Percentiles rank a stretch among this genome's conserved stretches.
These are phyloP conservation scores for Mesorhabditis spiculigera DNA, from an alignment of 2,888 invertebrate species.

Conservation along the genomic window DNA sequence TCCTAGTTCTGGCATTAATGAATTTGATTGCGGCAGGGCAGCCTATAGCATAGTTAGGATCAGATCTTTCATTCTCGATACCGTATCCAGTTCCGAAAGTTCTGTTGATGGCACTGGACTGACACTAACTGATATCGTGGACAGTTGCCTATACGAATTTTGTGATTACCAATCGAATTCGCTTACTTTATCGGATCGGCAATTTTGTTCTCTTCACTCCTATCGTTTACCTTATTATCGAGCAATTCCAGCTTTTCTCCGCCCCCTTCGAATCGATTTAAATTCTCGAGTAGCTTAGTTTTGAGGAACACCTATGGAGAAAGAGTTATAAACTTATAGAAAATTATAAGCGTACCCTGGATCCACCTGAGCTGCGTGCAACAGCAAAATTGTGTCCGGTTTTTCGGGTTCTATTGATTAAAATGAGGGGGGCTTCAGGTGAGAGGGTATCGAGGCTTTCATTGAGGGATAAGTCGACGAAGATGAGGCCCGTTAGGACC, in stretches of 20 bases:
- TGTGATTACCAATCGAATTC: too few species aligned
- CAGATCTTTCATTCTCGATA: background rate
- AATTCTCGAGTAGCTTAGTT: background rate
- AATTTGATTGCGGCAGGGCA: background rate
- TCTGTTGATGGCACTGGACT: background rate
- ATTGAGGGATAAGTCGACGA: too few species aligned
- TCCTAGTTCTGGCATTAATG: background rate
- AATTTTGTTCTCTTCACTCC: background rate
- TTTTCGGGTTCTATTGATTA: too few species aligned
- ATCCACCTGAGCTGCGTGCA: too few species aligned
- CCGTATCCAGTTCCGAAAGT: background rate
- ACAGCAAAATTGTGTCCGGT: too few species aligned
- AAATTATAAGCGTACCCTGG: too few species aligned
- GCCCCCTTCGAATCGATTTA: background rate
- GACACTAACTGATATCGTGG: conserved; percentile 1
- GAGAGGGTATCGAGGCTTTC: too few species aligned
- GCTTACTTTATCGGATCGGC: too few species aligned
- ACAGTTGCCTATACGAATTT: background rate
- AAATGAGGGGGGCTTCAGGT: too few species aligned
- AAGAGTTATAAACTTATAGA: too few species aligned
- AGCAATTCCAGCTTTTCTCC: background rate
- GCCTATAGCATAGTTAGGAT: background rate
- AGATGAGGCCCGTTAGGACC: too few species aligned
- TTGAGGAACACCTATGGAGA: background rate
- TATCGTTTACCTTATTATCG: background rate